Evolutionary conservation across 2,888 invertebrate species (phyloP), one percentile per base, ranked within the genome.

Genomic region (Dilophus febrilis): DNA sequence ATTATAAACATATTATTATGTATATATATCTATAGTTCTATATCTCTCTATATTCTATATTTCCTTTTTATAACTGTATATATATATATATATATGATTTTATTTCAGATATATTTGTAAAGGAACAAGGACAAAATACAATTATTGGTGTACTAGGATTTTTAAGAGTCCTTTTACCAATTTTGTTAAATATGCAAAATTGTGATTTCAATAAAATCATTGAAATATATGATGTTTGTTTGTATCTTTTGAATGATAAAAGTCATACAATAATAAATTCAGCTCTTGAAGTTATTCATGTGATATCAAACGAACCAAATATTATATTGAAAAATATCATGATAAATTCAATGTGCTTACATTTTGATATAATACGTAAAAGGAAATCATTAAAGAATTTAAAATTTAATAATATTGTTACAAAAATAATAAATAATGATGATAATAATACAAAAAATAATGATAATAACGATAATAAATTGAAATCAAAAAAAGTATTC

Each of bases 231-330:
- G 78, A 83, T 58, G 66, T 84, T 42, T 83, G 81, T 58, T 60
- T 86, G 38, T 66, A 75, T 53, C 81, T 78, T 60, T 67, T 76
- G 41, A 65, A 68, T 19, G 76, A 77, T 49, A 61, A 65, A 7
- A 85, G 91, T 59, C 91, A 92, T 59, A 90, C 90, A 58, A 74
- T 90, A 42, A 77, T 87, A 49, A 90, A 90, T 54, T 77, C 86
- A 2, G 75, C 88, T 14, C 67, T 94, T 55, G 94, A 95, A 59
- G 61, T 61, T 48, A 55, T 62, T 46, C 59, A 58, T 53, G 54
- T 58, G 43, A 56, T 63, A 47, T 51, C 63, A 22, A 54, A 52
- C 46, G 43, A 39, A n/a, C 14, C 35, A 8, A 27, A 39, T 8
- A 11, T 13, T 5, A 34, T 40, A 26, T 16, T 46, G 11, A 38